A percentile compares a stretch with the other conserved stretches of the same genome.
Evolutionary conservation across 1,140 invertebrate species (phyloP).

Genomic region (Listronotus oregonensis): DNA sequence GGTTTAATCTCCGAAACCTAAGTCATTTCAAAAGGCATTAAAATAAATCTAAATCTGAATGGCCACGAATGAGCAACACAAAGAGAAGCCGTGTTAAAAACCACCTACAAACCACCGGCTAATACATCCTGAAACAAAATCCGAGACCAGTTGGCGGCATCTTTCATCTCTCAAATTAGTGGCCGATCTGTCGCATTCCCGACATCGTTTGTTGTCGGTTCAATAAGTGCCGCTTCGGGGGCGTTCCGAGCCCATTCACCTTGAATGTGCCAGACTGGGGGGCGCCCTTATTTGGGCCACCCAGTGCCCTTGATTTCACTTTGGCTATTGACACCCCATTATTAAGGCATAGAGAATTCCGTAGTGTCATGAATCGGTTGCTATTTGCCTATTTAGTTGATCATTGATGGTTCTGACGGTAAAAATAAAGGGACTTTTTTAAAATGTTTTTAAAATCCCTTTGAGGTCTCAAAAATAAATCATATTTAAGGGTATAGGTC

Average conservation of each 20-base stretch:
- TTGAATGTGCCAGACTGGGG: slow-evolving; percentile 36
- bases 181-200: slow-evolving; percentile 32
- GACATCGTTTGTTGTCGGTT: slow-evolving; percentile 20
- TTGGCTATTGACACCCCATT: not conserved
- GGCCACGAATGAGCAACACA: slow-evolving; percentile 24
- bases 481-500: too few relatives aligned
- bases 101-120: slow-evolving; percentile 33
- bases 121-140: slow-evolving; percentile 34
- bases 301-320: slow-evolving; percentile 32
- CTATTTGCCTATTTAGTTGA: too few relatives aligned
- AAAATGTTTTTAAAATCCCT: too few relatives aligned
- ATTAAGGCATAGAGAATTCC: not conserved
- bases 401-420: too few relatives aligned
- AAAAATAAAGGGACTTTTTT: too few relatives aligned
- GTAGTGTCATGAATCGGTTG: too few relatives aligned
- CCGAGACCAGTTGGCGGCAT: slow-evolving; percentile 23
- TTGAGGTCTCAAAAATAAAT: too few relatives aligned
- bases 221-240: slow-evolving; percentile 11
- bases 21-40: slow-evolving; percentile 23
- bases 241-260: slow-evolving; percentile 30
- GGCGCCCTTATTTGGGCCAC: slow-evolving; percentile 40
- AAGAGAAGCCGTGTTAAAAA: slow-evolving; percentile 33
- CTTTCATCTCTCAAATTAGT: slow-evolving; percentile 34
- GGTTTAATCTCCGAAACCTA: slow-evolving; percentile 12
- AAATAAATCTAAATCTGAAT: slow-evolving; percentile 33